Conservation (phyloP, 1,140 invertebrate species). For the Hydropsyche tenuis region DNA sequence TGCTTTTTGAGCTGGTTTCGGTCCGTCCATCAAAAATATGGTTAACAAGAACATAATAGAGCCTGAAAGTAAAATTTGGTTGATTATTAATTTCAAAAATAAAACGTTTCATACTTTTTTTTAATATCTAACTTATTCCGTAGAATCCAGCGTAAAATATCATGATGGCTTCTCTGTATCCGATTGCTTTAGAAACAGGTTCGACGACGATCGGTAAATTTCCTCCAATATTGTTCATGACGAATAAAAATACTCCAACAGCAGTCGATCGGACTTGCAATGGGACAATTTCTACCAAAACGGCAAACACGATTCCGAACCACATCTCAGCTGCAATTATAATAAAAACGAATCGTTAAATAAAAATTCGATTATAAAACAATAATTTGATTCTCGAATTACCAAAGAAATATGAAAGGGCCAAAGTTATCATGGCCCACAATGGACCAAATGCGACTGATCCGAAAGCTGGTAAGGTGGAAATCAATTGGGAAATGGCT, state of each 20-base stretch:
- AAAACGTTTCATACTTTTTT: conserved; percentile 10
- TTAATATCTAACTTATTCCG: conserved; percentile 77
- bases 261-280: conserved; percentile 80
- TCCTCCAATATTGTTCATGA: conserved; percentile 94
- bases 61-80: conserved; percentile 58
- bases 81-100: conserved; percentile 1
- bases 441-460: conserved; percentile 84
- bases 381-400: conserved; percentile 51
- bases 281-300: conserved; percentile 87
- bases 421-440: conserved; percentile 85
- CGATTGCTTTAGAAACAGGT: conserved; percentile 78
- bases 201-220: conserved; percentile 88
- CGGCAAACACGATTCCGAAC: conserved; percentile 90
- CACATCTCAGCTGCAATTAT: conserved; percentile 83
- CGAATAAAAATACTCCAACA: conserved; percentile 85
- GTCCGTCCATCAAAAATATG: conserved; percentile 74
- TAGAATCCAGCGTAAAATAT: conserved; percentile 89
- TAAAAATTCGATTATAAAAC: background rate
- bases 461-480: conserved; percentile 88
- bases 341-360: conserved; percentile 42
- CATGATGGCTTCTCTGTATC: conserved; percentile 82
- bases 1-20: conserved; percentile 47
- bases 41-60: conserved; percentile 74
- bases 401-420: conserved; percentile 86
- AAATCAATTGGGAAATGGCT: conserved; percentile 82